A percentile compares a stretch with the other conserved stretches of the same genome.
These are phyloP conservation scores for Lanistes nyassanus DNA, from an alignment of 1,140 invertebrate genomes.

Conservation along the genomic window DNA sequence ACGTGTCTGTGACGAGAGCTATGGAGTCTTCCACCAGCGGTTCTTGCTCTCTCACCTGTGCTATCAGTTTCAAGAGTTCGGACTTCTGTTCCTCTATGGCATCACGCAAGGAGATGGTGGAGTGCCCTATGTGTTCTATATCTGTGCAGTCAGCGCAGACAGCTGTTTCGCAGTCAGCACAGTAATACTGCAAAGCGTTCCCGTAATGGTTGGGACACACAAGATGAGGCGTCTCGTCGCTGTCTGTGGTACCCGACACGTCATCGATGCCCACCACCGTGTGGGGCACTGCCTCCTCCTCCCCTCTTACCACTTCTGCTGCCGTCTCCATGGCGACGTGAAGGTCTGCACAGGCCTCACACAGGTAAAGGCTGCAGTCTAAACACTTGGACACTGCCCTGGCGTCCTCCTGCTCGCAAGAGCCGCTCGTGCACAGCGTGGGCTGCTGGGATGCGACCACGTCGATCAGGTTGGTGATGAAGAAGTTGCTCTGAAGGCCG, in stretches of 20 bases:
- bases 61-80: constrained; percentile 63
- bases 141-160: constrained; percentile 71
- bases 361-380: constrained; percentile 63
- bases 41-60: constrained; percentile 66
- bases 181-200: constrained; percentile 70
- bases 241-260: constrained; percentile 33
- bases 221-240: constrained; percentile 39
- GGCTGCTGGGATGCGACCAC: constrained; percentile 53
- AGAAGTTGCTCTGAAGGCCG: constrained; percentile 69
- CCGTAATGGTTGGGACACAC: constrained; percentile 65
- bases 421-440: constrained; percentile 42
- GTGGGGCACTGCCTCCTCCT: constrained; percentile 28
- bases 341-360: constrained; percentile 53
- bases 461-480: constrained; percentile 68
- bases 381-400: constrained; percentile 61
- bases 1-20: constrained; percentile 61
- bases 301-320: constrained; percentile 13
- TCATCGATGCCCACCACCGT: constrained; percentile 44
- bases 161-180: constrained; percentile 71
- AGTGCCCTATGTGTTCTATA: constrained; percentile 70
- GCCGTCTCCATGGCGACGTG: constrained; percentile 40
- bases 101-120: constrained; percentile 66
- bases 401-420: constrained; percentile 47
- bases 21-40: constrained; percentile 67
- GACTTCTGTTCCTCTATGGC: constrained; percentile 69